These are phyloP conservation scores for rat (Rattus norvegicus) DNA, from an alignment of 2,113 vertebrate genomes.

Conservation along the genomic window DNA sequence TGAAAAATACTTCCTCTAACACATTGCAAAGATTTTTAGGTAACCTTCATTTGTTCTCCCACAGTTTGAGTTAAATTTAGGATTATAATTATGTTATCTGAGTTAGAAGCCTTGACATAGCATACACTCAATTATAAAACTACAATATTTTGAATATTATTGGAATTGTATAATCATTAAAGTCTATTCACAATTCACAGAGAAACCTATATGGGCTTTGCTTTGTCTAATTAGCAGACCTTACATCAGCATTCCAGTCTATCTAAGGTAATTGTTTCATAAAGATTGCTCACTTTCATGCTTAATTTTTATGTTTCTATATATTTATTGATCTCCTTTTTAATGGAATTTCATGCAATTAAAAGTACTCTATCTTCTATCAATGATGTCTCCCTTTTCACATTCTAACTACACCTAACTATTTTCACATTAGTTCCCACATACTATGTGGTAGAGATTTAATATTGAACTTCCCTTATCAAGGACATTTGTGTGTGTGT, in stretches of 20 bases:
- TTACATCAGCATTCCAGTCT: neutral
- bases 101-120: neutral
- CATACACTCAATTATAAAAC: neutral
- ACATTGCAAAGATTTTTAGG: neutral
- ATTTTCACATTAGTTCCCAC: neutral
- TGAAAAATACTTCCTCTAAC: neutral
- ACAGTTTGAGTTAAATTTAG: conserved; percentile 2
- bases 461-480: neutral
- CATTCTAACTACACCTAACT: neutral
- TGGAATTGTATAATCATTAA: conserved; percentile 20
- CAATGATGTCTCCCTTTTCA: neutral
- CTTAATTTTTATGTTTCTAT: neutral
- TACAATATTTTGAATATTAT: neutral
- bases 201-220: neutral
- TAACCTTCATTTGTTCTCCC: neutral
- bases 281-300: neutral
- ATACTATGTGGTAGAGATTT: neutral
- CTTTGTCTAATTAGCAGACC: neutral
- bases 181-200: neutral
- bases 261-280: neutral
- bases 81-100: neutral
- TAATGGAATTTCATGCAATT: neutral
- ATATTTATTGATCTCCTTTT: neutral
- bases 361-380: neutral
- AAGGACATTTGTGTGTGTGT: neutral